Evolutionary conservation across 2,113 vertebrate species (phyloP).

Genomic region (Glaucomys volans): DNA sequence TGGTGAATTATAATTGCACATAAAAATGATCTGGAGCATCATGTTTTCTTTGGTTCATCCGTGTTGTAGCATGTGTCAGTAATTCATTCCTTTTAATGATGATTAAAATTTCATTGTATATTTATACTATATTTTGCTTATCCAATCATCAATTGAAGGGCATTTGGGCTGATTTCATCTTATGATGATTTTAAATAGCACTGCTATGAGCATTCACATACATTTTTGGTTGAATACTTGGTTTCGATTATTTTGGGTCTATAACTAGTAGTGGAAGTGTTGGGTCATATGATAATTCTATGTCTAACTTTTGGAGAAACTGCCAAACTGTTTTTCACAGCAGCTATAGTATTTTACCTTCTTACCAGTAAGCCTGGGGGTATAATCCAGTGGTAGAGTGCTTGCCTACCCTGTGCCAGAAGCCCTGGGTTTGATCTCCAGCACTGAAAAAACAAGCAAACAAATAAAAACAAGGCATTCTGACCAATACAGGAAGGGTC

Average conservation of each 20-base stretch:
- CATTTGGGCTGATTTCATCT: neutral
- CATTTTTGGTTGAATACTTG: constrained; percentile 32
- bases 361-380: neutral
- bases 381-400: neutral
- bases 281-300: neutral
- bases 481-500: no score
- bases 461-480: no score
- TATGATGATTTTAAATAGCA: neutral
- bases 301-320: neutral
- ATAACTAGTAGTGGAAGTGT: neutral
- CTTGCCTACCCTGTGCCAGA: neutral
- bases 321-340: no score
- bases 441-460: no score
- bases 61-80: neutral
- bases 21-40: no score
- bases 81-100: neutral
- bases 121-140: no score
- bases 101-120: no score
- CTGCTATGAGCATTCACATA: neutral
- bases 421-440: neutral
- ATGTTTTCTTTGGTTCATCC: neutral
- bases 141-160: neutral
- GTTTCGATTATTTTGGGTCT: neutral
- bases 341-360: neutral
- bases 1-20: no score